Evolutionary conservation across 2,797 vertebrate species (phyloP).

Genomic region (Falco novaeseelandiae): DNA sequence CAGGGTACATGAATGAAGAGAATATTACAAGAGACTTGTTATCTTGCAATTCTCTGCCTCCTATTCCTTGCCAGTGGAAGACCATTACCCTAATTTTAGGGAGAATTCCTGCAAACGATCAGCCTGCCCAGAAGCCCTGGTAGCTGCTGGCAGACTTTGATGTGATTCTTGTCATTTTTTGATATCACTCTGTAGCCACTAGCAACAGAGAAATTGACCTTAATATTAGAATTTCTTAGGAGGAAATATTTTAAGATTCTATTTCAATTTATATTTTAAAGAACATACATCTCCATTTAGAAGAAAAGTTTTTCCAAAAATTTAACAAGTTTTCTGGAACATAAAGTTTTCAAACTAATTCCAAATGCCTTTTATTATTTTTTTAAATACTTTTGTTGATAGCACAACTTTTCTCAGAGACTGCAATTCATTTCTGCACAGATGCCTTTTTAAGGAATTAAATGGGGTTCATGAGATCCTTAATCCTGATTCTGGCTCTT

Average conservation of each 20-base stretch:
- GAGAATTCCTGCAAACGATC: background rate
- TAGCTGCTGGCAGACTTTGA: background rate
- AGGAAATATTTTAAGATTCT: background rate
- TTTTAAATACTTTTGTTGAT: background rate
- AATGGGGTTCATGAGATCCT: conserved; percentile 24
- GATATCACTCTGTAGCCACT: background rate
- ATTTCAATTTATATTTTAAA: background rate
- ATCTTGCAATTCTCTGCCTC: background rate
- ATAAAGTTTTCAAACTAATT: background rate
- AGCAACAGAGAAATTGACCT: background rate
- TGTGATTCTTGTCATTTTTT: background rate
- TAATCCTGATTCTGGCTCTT: conserved; percentile 45
- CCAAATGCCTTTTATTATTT: background rate
- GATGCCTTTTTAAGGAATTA: conserved; percentile 44
- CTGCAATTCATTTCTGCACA: conserved; percentile 19
- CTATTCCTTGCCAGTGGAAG: background rate
- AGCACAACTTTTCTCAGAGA: background rate
- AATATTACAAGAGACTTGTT: background rate
- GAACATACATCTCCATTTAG: background rate
- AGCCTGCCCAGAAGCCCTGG: background rate
- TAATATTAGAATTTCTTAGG: background rate
- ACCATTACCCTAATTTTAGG: background rate
- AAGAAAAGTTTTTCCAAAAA: background rate
- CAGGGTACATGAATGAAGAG: background rate
- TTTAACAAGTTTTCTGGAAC: background rate